Conservation (phyloP, 2,888 invertebrate species). For the Thera britannica region DNA sequence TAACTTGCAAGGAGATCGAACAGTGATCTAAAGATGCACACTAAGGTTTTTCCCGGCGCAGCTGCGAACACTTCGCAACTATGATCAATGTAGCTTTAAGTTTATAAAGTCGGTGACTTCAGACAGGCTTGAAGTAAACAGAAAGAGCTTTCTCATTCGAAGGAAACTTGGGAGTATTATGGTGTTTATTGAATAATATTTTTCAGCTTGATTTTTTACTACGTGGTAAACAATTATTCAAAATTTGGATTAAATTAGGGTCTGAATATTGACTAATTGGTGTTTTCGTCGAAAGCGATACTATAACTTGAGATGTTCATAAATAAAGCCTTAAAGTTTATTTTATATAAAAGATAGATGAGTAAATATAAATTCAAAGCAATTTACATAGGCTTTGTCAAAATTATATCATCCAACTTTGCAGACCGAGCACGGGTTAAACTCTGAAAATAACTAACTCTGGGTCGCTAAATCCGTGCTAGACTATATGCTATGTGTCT, state of each 20-base stretch:
- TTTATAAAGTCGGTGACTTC: slow-evolving; percentile 22
- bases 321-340: no score
- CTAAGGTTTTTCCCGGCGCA: slow-evolving; percentile 31
- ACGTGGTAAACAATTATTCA: no score
- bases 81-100: slow-evolving; percentile 33
- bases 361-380: no score
- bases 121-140: slow-evolving; percentile 19
- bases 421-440: not conserved
- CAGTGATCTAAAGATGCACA: slow-evolving; percentile 32
- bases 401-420: not conserved
- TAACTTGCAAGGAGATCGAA: slow-evolving; percentile 37
- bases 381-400: not conserved
- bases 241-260: no score
- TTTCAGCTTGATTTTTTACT: not conserved
- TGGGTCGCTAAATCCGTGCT: not conserved
- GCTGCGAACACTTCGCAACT: slow-evolving; percentile 32
- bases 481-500: not conserved
- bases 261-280: no score
- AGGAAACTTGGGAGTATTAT: slow-evolving; percentile 6
- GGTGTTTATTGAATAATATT: slow-evolving; percentile 8
- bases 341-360: no score
- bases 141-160: slow-evolving; percentile 16
- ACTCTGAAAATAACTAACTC: not conserved
- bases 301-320: no score
- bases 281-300: no score